These are phyloP conservation scores for Apteryx mantelli DNA, from an alignment of 2,113 vertebrate genomes.

Conservation along the genomic window DNA sequence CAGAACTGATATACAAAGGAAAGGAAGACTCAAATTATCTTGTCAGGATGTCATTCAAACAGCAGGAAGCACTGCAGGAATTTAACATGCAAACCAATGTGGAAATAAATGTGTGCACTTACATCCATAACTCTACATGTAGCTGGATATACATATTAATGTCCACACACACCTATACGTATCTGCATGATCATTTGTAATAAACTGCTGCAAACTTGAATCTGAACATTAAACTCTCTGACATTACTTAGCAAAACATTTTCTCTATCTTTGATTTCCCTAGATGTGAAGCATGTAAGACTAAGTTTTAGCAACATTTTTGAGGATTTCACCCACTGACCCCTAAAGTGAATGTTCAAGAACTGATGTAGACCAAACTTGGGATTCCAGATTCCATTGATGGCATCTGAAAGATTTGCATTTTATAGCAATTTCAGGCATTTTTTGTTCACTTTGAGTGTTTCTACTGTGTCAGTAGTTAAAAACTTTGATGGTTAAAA, in stretches of 20 bases:
- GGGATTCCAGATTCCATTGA: neutral
- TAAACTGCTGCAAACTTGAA: neutral
- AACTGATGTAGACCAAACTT: neutral
- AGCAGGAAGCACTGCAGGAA: neutral
- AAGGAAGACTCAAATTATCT: neutral
- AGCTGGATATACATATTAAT: neutral
- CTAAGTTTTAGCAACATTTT: neutral
- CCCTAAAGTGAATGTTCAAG: neutral
- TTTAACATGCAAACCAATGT: neutral
- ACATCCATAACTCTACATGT: neutral
- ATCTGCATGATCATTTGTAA: neutral
- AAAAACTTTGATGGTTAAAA: neutral
- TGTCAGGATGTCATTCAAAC: neutral
- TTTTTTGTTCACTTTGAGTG: neutral
- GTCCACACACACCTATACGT: neutral
- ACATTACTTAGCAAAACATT: neutral
- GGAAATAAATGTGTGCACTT: neutral
- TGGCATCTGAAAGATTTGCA: neutral
- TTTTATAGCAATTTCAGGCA: neutral
- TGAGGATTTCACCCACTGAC: neutral
- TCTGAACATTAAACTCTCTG: neutral
- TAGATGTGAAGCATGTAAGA: neutral
- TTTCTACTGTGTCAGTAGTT: neutral
- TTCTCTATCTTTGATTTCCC: neutral
- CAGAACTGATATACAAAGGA: neutral